Base-by-base conservation (phyloP, 2,113 vertebrate species). In the Nycticorax nycticorax region DNA sequence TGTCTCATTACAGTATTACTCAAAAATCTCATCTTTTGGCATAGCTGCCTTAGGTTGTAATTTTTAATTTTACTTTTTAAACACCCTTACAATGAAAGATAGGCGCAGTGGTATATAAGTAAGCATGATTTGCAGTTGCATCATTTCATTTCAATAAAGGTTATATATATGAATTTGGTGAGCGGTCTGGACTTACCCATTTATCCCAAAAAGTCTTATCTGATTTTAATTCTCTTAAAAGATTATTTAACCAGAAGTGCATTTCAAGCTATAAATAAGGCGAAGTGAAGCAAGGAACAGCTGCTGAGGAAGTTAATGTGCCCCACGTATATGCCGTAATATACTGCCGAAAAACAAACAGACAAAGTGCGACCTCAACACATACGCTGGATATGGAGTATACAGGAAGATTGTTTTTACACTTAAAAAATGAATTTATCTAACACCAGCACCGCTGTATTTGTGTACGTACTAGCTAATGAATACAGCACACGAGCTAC, bases 211-310 rank as follows among this genome's bases (percentile, higher is more conserved):
- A 92, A 89, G 69, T 89, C 84, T 86, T 86, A 91, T 87, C 77
- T 73, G 71, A 95, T 77, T 96, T 96, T 94, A 94, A 95, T 89
- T 96, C 81, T 88, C 87, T 94, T 85, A 74, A 79, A 91, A 89
- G 91, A 97, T 92, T 91, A 83, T 97, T 95, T 95, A 95, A 89
- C 77, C 91, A 88, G 71, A 94, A 91, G 57, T 47, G 74, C 67
- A 89, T 77, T 93, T 85, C 57, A 60, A 89, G 74, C 89, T 89
- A 83, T 93, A 93, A 96, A 94, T 94, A 94, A 91, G 39, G 80
- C 21, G 0, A 95, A 95, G 80, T 27, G 79, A 95, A 96, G 28
- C 41, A 71, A 88, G 81, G 45, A 97, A 89, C 91, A 96, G 95
- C 87, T 96, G 95, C 72, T 82, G 87, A 88, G 92, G 85, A 96